These are phyloP conservation scores for Acanthopleura granulata DNA, from an alignment of 2,888 invertebrate genomes.

Conservation along the genomic window DNA sequence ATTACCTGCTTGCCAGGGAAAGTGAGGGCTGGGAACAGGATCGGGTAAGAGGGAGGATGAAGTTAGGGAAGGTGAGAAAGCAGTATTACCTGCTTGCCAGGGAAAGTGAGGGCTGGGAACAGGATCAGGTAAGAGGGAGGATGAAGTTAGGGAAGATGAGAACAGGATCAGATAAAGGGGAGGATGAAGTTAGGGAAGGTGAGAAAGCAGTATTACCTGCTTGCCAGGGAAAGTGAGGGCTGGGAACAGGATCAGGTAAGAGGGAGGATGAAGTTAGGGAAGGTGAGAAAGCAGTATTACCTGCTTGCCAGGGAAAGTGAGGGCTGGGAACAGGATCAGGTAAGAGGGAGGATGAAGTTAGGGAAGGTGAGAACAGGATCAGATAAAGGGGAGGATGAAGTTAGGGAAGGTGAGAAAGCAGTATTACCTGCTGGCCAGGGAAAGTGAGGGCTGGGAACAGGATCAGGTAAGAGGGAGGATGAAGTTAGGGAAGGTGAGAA, in stretches of 20 bases:
- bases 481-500: slow-evolving; percentile 78
- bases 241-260: slow-evolving; percentile 70
- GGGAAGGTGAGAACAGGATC: slow-evolving; percentile 83
- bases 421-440: slow-evolving; percentile 85
- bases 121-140: slow-evolving; percentile 76
- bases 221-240: slow-evolving; percentile 73
- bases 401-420: slow-evolving; percentile 78
- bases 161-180: too few species aligned
- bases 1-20: too few species aligned
- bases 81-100: slow-evolving; percentile 93
- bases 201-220: slow-evolving; percentile 91
- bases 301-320: slow-evolving; percentile 75
- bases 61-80: too few species aligned
- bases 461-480: slow-evolving; percentile 76
- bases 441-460: slow-evolving; percentile 64
- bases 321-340: slow-evolving; percentile 51
- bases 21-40: too few species aligned
- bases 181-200: slow-evolving; percentile 73
- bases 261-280: slow-evolving; percentile 87
- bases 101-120: slow-evolving; percentile 88
- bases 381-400: slow-evolving; percentile 73
- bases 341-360: too few species aligned
- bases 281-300: slow-evolving; percentile 93
- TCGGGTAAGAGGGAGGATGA: too few species aligned
- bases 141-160: too few species aligned